Conservation (phyloP, 1,140 invertebrate genomes). For the Conus ventricosus region DNA sequence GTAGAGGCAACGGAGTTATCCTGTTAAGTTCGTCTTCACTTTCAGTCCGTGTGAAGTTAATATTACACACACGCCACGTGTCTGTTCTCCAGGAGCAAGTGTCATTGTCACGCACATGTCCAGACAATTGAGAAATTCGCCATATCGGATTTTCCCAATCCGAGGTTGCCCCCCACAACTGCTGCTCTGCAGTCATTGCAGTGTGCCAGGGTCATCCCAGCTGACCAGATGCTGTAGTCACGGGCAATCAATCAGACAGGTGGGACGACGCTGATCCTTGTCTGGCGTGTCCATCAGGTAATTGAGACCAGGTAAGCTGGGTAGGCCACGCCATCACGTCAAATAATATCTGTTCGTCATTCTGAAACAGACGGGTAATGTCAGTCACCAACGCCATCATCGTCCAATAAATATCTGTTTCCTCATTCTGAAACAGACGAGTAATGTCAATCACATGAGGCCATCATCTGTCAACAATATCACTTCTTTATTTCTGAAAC, state of each 20-base stretch:
- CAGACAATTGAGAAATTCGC: conserved; percentile 42
- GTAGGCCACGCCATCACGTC: conserved; percentile 38
- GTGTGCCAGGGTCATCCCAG: conserved; percentile 40
- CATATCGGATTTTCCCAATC: conserved; percentile 50
- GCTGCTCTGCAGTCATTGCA: conserved; percentile 35
- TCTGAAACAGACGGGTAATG: background rate
- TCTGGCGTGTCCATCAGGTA: conserved; percentile 33
- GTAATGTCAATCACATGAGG: too few relatives aligned
- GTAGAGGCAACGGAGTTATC: conserved; percentile 37
- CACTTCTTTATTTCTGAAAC: too few relatives aligned
- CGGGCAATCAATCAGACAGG: conserved; percentile 49
- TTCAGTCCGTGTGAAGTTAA: conserved; percentile 22
- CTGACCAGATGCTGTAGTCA: conserved; percentile 30
- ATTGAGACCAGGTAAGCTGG: conserved; percentile 30
- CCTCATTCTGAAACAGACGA: too few relatives aligned
- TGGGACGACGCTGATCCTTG: too few relatives aligned
- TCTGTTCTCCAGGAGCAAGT: conserved; percentile 51
- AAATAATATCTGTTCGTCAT: conserved; percentile 8
- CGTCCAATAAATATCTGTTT: too few relatives aligned
- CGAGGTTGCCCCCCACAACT: conserved; percentile 50
- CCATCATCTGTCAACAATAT: too few relatives aligned
- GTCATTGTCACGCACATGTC: conserved; percentile 29
- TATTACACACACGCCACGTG: conserved; percentile 52
- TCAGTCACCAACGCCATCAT: too few relatives aligned
- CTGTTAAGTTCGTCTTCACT: too few relatives aligned